These are phyloP conservation scores for Ptyas mucosa DNA, from an alignment of 2,113 vertebrate species.

Conservation along the genomic window DNA sequence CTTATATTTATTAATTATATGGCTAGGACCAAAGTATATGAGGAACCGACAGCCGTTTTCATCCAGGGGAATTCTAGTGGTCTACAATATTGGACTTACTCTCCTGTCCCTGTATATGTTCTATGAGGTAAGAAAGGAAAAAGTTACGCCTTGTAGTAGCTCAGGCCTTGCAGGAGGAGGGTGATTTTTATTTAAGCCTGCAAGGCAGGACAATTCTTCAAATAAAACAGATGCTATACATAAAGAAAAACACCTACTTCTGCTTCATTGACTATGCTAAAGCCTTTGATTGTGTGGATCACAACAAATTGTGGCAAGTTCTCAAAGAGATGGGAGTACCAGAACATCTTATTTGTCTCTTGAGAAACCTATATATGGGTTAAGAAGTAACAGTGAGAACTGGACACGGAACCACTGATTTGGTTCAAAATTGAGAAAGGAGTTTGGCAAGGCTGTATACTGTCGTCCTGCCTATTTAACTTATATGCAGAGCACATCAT, in stretches of 20 bases:
- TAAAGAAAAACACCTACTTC: not conserved
- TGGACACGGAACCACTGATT: too few species aligned
- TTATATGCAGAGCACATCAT: too few species aligned
- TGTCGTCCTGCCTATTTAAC: too few species aligned
- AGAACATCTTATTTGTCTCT: too few species aligned
- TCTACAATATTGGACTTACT: conserved; percentile 90
- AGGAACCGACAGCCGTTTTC: conserved; percentile 79
- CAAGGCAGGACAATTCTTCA: not conserved
- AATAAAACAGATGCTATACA: not conserved
- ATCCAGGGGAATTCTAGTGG: conserved; percentile 82
- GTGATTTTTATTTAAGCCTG: not conserved
- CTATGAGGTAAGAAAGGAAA: conserved; percentile 82
- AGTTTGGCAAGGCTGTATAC: too few species aligned
- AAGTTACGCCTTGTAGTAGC: not conserved
- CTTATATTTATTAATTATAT: conserved; percentile 89
- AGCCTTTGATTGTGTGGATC: too few species aligned
- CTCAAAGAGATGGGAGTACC: too few species aligned
- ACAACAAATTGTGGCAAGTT: too few species aligned
- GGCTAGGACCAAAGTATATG: conserved; percentile 97
- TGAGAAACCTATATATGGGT: too few species aligned
- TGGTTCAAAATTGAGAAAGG: too few species aligned
- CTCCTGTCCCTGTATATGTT: conserved; percentile 95
- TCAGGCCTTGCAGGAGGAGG: not conserved
- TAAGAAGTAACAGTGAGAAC: too few species aligned
- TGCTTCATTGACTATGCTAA: too few species aligned